Evolutionary conservation across 2,113 vertebrate genomes (phyloP).

Genomic region (Cyanoramphus novaezelandiae): DNA sequence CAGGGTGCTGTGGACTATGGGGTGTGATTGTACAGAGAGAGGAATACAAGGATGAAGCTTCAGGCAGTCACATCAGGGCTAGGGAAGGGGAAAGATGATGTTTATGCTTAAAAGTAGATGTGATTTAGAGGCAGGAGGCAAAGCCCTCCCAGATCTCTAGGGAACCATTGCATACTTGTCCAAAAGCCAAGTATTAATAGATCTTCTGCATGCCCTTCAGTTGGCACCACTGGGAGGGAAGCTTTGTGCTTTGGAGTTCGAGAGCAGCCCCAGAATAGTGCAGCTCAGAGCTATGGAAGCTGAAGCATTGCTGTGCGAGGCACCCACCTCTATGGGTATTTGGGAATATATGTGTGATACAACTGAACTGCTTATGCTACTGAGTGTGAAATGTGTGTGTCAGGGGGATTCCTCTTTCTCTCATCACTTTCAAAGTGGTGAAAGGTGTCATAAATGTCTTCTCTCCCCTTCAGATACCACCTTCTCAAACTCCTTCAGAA

Average conservation of each 20-base stretch:
- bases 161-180: background rate
- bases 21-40: background rate
- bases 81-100: background rate
- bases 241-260: background rate
- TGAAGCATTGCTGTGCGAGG: background rate
- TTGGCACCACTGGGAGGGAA: background rate
- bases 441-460: background rate
- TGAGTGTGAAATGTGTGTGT: background rate
- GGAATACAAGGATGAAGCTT: background rate
- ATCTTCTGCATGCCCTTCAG: background rate
- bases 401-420: rapidly evolving
- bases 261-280: background rate
- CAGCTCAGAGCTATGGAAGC: background rate
- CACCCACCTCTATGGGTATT: background rate
- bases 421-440: background rate
- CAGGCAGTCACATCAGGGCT: background rate
- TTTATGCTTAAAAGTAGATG: background rate
- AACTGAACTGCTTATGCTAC: background rate
- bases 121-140: background rate
- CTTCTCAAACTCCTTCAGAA: constrained; percentile 96
- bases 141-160: background rate
- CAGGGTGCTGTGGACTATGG: background rate
- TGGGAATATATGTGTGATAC: background rate
- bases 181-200: background rate
- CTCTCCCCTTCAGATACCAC: constrained; percentile 82